These are phyloP conservation scores for Lepidocyrtinus sp. DNA, from an alignment of 2,888 invertebrate species.

Conservation along the genomic window DNA sequence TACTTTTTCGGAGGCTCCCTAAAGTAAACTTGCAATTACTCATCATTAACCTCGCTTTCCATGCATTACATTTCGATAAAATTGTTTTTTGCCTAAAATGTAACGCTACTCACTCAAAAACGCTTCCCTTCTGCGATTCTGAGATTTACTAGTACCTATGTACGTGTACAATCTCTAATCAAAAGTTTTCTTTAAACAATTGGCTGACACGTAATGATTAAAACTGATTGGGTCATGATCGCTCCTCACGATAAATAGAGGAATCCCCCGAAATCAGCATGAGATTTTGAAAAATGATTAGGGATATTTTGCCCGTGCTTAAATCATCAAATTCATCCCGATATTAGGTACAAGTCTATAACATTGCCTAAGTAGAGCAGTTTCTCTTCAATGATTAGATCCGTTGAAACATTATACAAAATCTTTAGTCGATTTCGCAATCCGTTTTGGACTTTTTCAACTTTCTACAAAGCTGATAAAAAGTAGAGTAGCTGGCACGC, in stretches of 20 bases:
- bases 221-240: slow-evolving; percentile 31
- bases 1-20: slow-evolving; percentile 3
- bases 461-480: background rate
- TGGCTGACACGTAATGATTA: slow-evolving; percentile 59
- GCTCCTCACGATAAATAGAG: background rate
- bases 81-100: slow-evolving; percentile 25
- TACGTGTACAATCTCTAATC: background rate
- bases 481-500: slow-evolving; percentile 1
- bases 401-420: background rate
- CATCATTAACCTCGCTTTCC: slow-evolving; percentile 41
- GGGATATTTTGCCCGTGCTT: background rate
- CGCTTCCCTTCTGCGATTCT: background rate
- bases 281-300: background rate
- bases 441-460: background rate
- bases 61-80: slow-evolving; percentile 43
- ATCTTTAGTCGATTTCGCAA: background rate
- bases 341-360: no score
- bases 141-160: background rate
- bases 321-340: slow-evolving; percentile 11
- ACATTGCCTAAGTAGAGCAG: background rate
- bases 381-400: background rate
- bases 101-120: slow-evolving; percentile 52
- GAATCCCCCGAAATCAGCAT: slow-evolving; percentile 1
- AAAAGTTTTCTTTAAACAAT: background rate
- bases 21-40: slow-evolving; percentile 28